Conservation (phyloP, 1,140 invertebrate genomes). For the Orchestia grillus region DNA sequence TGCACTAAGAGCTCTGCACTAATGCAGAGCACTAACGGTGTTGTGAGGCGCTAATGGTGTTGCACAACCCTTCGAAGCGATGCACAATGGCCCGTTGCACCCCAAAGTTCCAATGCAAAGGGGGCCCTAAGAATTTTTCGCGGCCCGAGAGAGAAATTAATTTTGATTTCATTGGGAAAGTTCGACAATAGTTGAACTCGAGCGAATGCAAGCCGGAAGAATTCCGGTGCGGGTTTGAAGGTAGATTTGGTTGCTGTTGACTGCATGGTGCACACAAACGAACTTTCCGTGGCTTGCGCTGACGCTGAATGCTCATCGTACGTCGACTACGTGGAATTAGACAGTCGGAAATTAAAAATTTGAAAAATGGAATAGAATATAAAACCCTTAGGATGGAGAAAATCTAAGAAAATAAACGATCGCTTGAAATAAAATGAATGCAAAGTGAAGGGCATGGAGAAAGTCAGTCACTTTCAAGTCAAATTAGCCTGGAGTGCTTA, state of each 20-base stretch:
- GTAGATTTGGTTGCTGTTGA: neutral
- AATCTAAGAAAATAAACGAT: neutral
- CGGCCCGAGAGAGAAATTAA: neutral
- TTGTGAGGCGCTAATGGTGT: slow-evolving; percentile 40
- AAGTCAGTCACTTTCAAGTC: neutral
- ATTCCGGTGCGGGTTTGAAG: neutral
- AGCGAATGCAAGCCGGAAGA: neutral
- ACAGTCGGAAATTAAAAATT: too few relatives aligned
- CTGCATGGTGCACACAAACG: neutral
- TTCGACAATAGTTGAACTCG: slow-evolving; percentile 3
- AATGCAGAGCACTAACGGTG: slow-evolving; percentile 38
- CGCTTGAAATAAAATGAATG: neutral
- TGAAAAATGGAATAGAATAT: too few relatives aligned
- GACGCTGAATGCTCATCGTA: neutral
- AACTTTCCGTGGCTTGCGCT: neutral
- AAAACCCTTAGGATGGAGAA: too few relatives aligned
- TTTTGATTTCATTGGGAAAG: slow-evolving; percentile 46
- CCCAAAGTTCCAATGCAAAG: slow-evolving; percentile 31
- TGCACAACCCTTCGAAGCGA: slow-evolving; percentile 32
- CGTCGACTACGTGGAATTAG: neutral
- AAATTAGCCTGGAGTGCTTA: neutral
- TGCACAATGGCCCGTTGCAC: slow-evolving; percentile 53
- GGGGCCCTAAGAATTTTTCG: slow-evolving; percentile 24
- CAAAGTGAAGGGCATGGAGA: neutral
- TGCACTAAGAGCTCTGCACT: slow-evolving; percentile 48